Base-by-base conservation (phyloP, 2,888 invertebrate species). In the Macropis europaea region DNA sequence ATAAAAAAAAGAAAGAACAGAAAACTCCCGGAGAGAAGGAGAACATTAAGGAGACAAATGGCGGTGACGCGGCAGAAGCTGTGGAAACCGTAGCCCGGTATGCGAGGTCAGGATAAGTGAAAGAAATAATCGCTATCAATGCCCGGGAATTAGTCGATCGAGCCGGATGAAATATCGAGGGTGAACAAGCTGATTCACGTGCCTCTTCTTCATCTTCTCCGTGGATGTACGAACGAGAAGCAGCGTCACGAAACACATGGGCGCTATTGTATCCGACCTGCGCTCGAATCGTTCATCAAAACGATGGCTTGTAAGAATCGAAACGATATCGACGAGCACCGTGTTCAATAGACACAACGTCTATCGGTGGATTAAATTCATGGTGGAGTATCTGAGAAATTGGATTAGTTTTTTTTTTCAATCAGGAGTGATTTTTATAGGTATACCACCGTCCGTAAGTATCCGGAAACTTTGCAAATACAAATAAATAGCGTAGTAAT, bases 21-120 rank as follows among this genome's bases (percentile, higher is more conserved):
- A 32, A n/a, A 32, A n/a, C n/a, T n/a, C n/a, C n/a, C n/a, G n/a
- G n/a, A n/a, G 28, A 47, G 17, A 63, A 53, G 34, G 53, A 38
- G 28, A 19, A 17, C 47, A 26, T 76, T 76, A 76, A 68, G 9
- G 56, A 61, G 67, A 76, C 56, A 68, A 76, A 67, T 30, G 50
- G 38, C 56, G 40, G 47, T 61, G 75, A 64, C 61, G 71, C 34
- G 71, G 59, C 64, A 43, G 66, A 57, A 36, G 53, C 34, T 56
- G n/a, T n/a, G 71, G 71, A 76, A 76, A 76, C 61, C 36, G 52
- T 59, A 59, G 45, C 34, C 28, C 26, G 34, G 3, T 15, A n/a
- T 13, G 50, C 67, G 72, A 72, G 76, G 76, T 59, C 76, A 48
- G 38, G 50, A 48, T 40, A 34, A 28, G 34, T 36, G 34, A 34